Base-by-base conservation (phyloP, 2,888 invertebrate species). In the Papilio elwesi region DNA sequence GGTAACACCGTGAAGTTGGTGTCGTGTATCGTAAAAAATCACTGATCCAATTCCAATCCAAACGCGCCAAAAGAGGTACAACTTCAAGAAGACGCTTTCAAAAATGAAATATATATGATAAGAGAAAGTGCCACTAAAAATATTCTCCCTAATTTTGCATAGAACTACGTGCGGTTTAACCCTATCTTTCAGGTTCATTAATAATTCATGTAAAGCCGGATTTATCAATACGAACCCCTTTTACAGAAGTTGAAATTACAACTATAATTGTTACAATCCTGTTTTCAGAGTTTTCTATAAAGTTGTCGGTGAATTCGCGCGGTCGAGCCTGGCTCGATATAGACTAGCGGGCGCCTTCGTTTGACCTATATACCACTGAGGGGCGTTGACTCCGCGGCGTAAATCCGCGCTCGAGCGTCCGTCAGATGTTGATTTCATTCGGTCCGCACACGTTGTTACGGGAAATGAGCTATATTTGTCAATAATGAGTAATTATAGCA, bases 291-390 rank as follows among this genome's bases (percentile, higher is more conserved):
- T 83, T 85, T 83, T 82, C 79, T 84, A 83, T 79, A 76, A 80
- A 82, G 79, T 79, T 75, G 78, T 79, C 83, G 78, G 81, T 81
- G 80, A 85, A 84, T 86, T 88, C 82, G 83, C 57, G 53, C 71
- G 66, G 65, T 59, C 82, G 80, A 76, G 74, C 77, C 77, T 87
- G 87, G 86, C 87, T 89, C 89, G 90, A 88, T 87, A 90, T 86
- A 91, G 91, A 91, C 91, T 85, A 83, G 79, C 80, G 87, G 92
- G 92, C 92, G 92, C 92, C 91, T 90, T 85, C 85, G 77, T 83
- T 85, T 93, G 92, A 92, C 93, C 93, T 88, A 93, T 92, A 92
- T 92, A 88, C 87, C 82, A 84, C 78, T 79, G 77, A 80, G 86
- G 93, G 90, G 85, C 91, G 86, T 90, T 92, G 90, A 93, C 91